These are phyloP conservation scores for Chymomyza caudatula DNA, from an alignment of 2,888 invertebrate genomes.

Conservation along the genomic window DNA sequence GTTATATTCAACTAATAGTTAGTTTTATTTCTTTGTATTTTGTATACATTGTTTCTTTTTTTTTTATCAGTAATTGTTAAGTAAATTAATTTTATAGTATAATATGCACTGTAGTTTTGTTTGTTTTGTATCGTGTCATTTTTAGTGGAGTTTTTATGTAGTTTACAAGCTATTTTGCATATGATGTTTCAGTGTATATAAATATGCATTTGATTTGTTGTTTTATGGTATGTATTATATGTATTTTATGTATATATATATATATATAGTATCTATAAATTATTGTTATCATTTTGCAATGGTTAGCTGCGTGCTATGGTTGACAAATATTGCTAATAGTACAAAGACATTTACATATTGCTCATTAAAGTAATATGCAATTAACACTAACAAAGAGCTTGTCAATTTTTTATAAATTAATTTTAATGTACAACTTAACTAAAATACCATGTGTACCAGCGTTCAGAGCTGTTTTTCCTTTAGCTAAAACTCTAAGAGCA, in stretches of 20 bases:
- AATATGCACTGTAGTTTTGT: conserved; percentile 43
- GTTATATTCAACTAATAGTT: conserved; percentile 58
- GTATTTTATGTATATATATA: not conserved
- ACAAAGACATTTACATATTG: not conserved
- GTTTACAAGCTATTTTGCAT: conserved; percentile 11
- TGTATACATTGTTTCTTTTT: not conserved
- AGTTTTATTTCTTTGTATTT: conserved; percentile 41
- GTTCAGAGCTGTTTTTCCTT: not conserved
- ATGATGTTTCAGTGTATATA: conserved; percentile 11
- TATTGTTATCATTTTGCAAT: conserved; percentile 46
- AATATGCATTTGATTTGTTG: conserved; percentile 17
- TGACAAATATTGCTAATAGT: conserved; percentile 3
- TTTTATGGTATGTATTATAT: not conserved
- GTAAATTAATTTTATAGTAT: conserved; percentile 15
- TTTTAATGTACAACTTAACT: conserved; percentile 48
- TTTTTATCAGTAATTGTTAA: conserved; percentile 25
- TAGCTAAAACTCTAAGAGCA: not conserved
- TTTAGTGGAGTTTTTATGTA: conserved; percentile 22
- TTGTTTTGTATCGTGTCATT: conserved; percentile 5
- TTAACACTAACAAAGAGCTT: conserved; percentile 30
- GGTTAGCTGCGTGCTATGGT: conserved; percentile 38
- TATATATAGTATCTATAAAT: conserved; percentile 38
- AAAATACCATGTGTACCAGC: conserved; percentile 37
- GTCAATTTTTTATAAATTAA: conserved; percentile 19
- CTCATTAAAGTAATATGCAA: not conserved